Evolutionary conservation across 2,888 invertebrate species (phyloP).

Genomic region (Thecocarcelia acutangulata): DNA sequence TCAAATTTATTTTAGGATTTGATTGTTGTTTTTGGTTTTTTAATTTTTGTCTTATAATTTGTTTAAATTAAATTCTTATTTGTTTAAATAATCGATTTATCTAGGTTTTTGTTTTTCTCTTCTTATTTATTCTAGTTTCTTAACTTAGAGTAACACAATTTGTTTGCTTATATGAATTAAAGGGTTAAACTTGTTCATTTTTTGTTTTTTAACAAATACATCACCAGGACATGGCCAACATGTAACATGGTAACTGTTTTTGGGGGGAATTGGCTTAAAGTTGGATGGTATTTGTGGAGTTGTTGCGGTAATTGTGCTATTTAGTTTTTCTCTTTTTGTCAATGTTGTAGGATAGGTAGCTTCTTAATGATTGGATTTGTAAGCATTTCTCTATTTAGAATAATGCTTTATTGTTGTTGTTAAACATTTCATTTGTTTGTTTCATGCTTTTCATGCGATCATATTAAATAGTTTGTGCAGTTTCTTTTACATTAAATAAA

Average conservation of each 20-base stretch:
- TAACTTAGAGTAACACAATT: slow-evolving; percentile 41
- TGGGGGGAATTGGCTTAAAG: slow-evolving; percentile 9
- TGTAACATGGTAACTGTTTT: slow-evolving; percentile 1
- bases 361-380: slow-evolving; percentile 9
- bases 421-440: slow-evolving; percentile 1
- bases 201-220: slow-evolving; percentile 9
- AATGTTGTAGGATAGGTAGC: slow-evolving; percentile 18
- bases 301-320: slow-evolving; percentile 20
- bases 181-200: slow-evolving; percentile 8
- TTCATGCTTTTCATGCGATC: slow-evolving; percentile 7
- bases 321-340: slow-evolving; percentile 2
- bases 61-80: slow-evolving; percentile 54
- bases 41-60: slow-evolving; percentile 57
- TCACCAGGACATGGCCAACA: slow-evolving; percentile 23
- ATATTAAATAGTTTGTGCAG: slow-evolving; percentile 65
- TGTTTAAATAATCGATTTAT: slow-evolving; percentile 38
- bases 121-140: slow-evolving; percentile 37
- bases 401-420: background rate
- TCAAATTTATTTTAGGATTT: slow-evolving; percentile 33
- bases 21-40: slow-evolving; percentile 62
- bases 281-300: slow-evolving; percentile 36
- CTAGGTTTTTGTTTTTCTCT: slow-evolving; percentile 37
- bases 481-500: slow-evolving; percentile 31
- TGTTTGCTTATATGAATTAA: slow-evolving; percentile 28
- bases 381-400: background rate